Evolutionary conservation across 2,113 vertebrate genomes (phyloP).

Genomic region (Sinocyclocheilus anophthalmus): DNA sequence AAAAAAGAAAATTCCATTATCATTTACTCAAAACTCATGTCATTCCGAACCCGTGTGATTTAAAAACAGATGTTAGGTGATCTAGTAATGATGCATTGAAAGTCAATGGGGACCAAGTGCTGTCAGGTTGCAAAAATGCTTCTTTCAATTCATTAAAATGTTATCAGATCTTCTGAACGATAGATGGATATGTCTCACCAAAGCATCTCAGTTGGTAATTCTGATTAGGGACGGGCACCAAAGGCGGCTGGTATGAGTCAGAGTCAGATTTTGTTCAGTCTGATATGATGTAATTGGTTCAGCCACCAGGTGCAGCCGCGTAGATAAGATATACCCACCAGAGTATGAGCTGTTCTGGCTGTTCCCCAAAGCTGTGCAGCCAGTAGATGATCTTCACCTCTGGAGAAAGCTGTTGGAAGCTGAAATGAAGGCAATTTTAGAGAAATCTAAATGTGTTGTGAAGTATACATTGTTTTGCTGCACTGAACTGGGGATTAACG

Average conservation of each 20-base stretch:
- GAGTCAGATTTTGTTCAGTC: not conserved
- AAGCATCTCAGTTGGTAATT: not conserved
- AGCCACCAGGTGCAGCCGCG: slow-evolving; percentile 27
- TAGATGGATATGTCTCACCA: not conserved
- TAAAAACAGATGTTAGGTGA: not conserved
- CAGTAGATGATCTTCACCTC: slow-evolving; percentile 14
- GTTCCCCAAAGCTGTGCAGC: slow-evolving; percentile 24
- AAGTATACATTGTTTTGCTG: not conserved
- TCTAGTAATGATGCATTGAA: not conserved
- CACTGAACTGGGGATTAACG: not conserved
- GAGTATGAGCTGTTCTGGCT: slow-evolving; percentile 23
- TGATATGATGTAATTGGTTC: slow-evolving; percentile 35
- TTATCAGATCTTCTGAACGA: slow-evolving; percentile 2
- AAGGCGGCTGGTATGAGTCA: not conserved
- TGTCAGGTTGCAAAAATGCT: not conserved
- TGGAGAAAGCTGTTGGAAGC: slow-evolving; percentile 15
- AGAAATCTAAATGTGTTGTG: slow-evolving; percentile 11
- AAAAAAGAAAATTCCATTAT: not conserved
- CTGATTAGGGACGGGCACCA: not conserved
- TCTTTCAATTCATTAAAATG: not conserved
- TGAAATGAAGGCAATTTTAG: slow-evolving; percentile 2
- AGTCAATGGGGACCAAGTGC: not conserved
- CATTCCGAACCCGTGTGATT: not conserved
- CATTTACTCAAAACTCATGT: not conserved
- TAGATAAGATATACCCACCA: slow-evolving; percentile 36